Evolutionary conservation across 2,888 invertebrate species (phyloP).

Genomic region (Onchidella celtica): DNA sequence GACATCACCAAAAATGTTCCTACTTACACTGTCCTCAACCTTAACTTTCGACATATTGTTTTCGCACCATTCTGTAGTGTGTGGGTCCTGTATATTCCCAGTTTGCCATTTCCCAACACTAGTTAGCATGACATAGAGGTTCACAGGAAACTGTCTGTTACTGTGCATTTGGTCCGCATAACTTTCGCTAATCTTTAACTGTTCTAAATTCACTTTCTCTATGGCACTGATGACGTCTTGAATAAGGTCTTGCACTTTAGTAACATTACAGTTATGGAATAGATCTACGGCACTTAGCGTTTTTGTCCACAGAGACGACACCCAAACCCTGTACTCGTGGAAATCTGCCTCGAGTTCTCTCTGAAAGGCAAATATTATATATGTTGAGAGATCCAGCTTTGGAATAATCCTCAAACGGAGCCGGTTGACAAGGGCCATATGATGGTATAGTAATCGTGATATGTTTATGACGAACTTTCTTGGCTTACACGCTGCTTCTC

Average conservation of each 20-base stretch:
- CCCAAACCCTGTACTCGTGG: conserved; percentile 7
- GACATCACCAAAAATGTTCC: neutral
- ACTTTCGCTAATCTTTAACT: neutral
- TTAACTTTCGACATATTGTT: neutral
- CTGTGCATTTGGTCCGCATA: neutral
- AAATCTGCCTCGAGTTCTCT: neutral
- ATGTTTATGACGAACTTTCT: conserved; percentile 20
- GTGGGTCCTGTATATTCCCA: neutral
- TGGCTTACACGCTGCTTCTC: conserved; percentile 24
- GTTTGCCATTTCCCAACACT: neutral
- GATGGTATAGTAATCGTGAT: conserved; percentile 8
- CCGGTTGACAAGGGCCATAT: neutral
- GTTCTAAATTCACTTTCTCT: neutral
- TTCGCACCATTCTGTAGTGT: conserved; percentile 13
- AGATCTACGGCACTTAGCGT: neutral
- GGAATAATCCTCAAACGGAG: neutral
- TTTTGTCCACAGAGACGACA: neutral
- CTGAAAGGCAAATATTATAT: conserved; percentile 8
- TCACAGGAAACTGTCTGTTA: neutral
- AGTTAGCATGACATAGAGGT: neutral
- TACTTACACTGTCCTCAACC: neutral
- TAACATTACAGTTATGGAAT: neutral
- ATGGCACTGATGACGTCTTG: conserved; percentile 15
- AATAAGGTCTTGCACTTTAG: conserved; percentile 8
- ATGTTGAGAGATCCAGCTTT: conserved; percentile 9